Evolutionary conservation across 2,888 invertebrate species (phyloP).

Genomic region (Melinaea menophilus): DNA sequence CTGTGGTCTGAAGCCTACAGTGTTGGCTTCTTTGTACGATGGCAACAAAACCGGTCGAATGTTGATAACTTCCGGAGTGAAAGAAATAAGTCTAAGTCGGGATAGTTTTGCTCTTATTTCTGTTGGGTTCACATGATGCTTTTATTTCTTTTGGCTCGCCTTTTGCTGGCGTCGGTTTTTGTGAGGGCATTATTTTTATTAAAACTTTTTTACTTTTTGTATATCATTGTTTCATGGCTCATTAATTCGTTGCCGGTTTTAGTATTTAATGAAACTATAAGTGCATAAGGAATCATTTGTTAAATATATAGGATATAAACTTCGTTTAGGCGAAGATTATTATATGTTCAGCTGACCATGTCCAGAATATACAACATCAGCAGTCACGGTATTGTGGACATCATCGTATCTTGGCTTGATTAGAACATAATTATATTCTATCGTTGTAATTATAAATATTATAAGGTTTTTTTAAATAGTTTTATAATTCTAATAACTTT

Average conservation of each 20-base stretch:
- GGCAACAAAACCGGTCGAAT: constrained; percentile 60
- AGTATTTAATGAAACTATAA: not conserved
- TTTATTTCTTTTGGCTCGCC: constrained; percentile 54
- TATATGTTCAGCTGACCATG: no score
- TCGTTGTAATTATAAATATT: no score
- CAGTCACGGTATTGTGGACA: no score
- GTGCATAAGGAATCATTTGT: not conserved
- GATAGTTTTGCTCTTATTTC: constrained; percentile 57
- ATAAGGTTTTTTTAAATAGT: no score
- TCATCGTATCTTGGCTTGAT: no score
- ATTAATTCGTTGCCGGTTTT: constrained; percentile 3
- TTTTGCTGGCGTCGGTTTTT: constrained; percentile 50
- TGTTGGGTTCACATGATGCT: constrained; percentile 53
- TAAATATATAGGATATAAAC: not conserved
- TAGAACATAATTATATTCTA: no score
- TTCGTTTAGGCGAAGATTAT: no score
- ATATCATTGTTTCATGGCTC: constrained; percentile 12
- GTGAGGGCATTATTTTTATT: constrained; percentile 53
- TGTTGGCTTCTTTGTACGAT: constrained; percentile 12
- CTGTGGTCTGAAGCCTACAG: not conserved
- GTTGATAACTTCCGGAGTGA: constrained; percentile 66
- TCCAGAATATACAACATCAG: no score
- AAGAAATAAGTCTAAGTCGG: constrained; percentile 61
- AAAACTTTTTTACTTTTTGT: constrained; percentile 28
- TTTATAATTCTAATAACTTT: no score